Conservation (phyloP, 2,888 invertebrate species). For the Clostera curtula region DNA sequence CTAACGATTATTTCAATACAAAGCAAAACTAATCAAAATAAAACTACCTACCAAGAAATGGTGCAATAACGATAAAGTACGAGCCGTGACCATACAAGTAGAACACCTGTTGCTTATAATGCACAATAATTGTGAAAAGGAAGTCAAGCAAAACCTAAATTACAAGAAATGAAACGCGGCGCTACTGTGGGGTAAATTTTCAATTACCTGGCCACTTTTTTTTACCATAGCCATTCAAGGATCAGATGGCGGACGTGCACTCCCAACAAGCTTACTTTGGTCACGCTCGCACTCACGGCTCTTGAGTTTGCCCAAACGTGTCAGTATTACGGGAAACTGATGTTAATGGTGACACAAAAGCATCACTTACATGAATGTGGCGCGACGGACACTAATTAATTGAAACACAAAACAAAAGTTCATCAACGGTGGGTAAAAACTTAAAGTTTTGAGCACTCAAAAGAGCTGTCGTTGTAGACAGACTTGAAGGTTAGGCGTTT, state of each 20-base stretch:
- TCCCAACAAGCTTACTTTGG: slow-evolving; percentile 36
- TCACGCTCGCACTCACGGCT: slow-evolving; percentile 40
- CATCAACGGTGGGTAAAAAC: slow-evolving; percentile 36
- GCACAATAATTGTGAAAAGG: slow-evolving; percentile 17
- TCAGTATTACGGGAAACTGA: slow-evolving; percentile 43
- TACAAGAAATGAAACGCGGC: slow-evolving; percentile 6
- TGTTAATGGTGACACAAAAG: slow-evolving; percentile 53
- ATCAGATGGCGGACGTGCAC: slow-evolving; percentile 24
- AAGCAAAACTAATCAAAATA: neutral
- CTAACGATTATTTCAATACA: no score
- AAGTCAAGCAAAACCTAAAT: slow-evolving; percentile 10
- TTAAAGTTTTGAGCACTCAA: slow-evolving; percentile 45
- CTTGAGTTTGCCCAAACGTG: slow-evolving; percentile 41
- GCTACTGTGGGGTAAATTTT: slow-evolving; percentile 11
- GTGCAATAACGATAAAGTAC: slow-evolving; percentile 6
- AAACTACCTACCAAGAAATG: neutral
- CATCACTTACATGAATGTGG: slow-evolving; percentile 60
- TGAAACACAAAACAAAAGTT: slow-evolving; percentile 51
- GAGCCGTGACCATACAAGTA: slow-evolving; percentile 23
- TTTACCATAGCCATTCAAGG: slow-evolving; percentile 43
- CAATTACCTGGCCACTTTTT: slow-evolving; percentile 40
- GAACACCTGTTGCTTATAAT: slow-evolving; percentile 43
- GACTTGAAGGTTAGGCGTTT: slow-evolving; percentile 61
- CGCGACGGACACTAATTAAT: slow-evolving; percentile 33
- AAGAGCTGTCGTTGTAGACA: slow-evolving; percentile 70